Evolutionary conservation across 64 coral and sea anemone species (phyloP).

Genomic region (Anthopleura sola): DNA sequence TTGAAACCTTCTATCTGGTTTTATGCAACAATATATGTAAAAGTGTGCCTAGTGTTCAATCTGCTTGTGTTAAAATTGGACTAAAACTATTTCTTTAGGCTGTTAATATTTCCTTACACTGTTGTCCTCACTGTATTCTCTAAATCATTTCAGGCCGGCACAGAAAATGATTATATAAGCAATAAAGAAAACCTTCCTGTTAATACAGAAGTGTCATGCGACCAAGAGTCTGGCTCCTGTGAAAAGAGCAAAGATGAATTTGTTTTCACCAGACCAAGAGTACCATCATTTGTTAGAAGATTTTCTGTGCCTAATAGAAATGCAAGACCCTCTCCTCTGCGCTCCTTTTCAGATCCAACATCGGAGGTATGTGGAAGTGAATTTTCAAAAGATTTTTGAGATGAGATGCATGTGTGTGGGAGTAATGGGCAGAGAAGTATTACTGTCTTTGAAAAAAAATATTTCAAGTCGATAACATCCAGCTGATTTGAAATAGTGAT

Average conservation of each 20-base stretch:
- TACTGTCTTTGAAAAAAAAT: too few relatives aligned
- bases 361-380: neutral
- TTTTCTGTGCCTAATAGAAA: constrained; percentile 4
- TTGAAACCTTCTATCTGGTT: too few relatives aligned
- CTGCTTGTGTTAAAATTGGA: too few relatives aligned
- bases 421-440: too few relatives aligned
- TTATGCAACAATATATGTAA: too few relatives aligned
- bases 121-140: neutral
- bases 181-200: constrained; percentile 51
- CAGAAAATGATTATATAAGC: constrained; percentile 25
- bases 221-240: constrained; percentile 14
- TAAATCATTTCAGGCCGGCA: constrained; percentile 24
- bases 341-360: constrained; percentile 17
- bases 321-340: neutral
- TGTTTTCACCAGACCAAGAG: constrained; percentile 28
- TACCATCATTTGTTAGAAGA: constrained; percentile 24
- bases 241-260: constrained; percentile 39
- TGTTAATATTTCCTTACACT: neutral
- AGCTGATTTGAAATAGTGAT: too few relatives aligned
- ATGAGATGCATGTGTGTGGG: too few relatives aligned
- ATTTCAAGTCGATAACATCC: too few relatives aligned
- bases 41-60: too few relatives aligned
- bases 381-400: neutral
- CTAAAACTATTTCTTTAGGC: neutral
- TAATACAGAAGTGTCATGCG: neutral